These are phyloP conservation scores for Cephus sareptanus DNA, from an alignment of 2,888 invertebrate genomes.

Conservation along the genomic window DNA sequence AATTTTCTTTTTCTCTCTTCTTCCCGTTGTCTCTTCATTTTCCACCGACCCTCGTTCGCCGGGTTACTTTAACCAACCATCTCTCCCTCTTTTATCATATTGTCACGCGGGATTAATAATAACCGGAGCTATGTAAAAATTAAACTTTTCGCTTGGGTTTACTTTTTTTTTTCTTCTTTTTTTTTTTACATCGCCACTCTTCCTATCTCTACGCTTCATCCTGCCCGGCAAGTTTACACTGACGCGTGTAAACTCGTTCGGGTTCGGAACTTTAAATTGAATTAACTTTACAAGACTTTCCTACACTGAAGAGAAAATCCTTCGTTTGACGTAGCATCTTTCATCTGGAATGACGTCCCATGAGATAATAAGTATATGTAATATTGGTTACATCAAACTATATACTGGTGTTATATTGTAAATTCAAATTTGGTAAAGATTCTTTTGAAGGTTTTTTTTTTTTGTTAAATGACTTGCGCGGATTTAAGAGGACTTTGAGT, in stretches of 20 bases:
- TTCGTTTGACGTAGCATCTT: neutral
- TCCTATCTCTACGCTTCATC: too few species aligned
- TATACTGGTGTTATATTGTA: neutral
- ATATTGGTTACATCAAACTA: neutral
- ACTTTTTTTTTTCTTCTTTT: too few species aligned
- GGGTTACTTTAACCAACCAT: neutral
- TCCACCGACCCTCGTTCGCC: neutral
- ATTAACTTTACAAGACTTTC: slow-evolving; percentile 45
- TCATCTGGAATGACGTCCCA: neutral
- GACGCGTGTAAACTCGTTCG: neutral
- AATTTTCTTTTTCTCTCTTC: neutral
- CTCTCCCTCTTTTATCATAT: neutral
- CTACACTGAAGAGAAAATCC: neutral
- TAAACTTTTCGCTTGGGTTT: neutral
- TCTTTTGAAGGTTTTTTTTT: too few species aligned
- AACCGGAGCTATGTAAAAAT: neutral
- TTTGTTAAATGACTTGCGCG: too few species aligned
- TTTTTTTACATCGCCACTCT: too few species aligned
- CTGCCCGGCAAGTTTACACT: slow-evolving; percentile 33
- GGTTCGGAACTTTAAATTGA: slow-evolving; percentile 41
- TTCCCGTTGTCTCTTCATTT: neutral
- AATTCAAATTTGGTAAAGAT: too few species aligned
- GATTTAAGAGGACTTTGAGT: too few species aligned
- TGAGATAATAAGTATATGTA: neutral
- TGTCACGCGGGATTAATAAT: neutral